Evolutionary conservation across 2,888 invertebrate genomes (phyloP), one percentile per base, ranked within the genome.

Genomic region (Rhaphigaster nebulosa): DNA sequence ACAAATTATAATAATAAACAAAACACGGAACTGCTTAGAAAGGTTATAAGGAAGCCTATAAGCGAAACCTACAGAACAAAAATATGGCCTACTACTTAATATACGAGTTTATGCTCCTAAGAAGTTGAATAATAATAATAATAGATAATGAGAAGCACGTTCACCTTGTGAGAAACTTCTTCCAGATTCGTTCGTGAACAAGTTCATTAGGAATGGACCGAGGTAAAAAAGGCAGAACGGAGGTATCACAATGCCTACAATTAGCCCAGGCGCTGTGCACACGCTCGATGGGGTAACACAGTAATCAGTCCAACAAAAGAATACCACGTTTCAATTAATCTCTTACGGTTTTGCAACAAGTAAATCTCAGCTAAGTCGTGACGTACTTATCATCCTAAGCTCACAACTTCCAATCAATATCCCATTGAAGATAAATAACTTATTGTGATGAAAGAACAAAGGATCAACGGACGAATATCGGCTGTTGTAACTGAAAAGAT

Each of bases 371-470:
- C 70, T 38, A 76, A 76, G 70, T 76, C 70, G 70, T 76, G 70
- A 76, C 20, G 34, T 38, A 76, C 20, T 38, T 20, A 76, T 76
- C 38, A 18, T 34, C 70, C 38, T 38, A 76, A 76, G 70, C 70
- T 38, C 38, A 76, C 34, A 38, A 38, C 70, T 76, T 76, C 20
- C 70, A 76, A 76, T 76, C 70, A 76, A 76, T 76, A 15, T 20
- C 20, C 38, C 20, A 76, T 76, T 76, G 70, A 76, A 76, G 70
- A 76, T 26, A 76, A 76, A 38, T 76, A 76, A 76, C 34, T 20
- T 76, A 76, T 76, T 76, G 70, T 76, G 34, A 76, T 38, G 70
- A 76, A 76, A 76, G 70, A 76, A 76, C 70, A 76, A 76, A 76
- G 70, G 12, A 38, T 1, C 8, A 76, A 10, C 70, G 13, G 18